Percentiles rank a stretch among this genome's conserved stretches.
These are phyloP conservation scores for Papilio aristodemus DNA, from an alignment of 1,140 invertebrate species.

Conservation along the genomic window DNA sequence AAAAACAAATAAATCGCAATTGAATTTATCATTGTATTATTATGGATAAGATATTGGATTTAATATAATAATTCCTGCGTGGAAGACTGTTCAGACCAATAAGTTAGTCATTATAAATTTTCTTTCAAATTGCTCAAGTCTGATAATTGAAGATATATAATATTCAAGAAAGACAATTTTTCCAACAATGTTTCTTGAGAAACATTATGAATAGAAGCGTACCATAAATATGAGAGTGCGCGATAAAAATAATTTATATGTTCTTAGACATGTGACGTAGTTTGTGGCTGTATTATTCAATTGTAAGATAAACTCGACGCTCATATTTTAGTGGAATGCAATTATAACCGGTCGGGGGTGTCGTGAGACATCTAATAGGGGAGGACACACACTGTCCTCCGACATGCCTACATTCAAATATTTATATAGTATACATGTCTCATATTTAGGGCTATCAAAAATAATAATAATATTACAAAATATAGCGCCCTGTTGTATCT, in stretches of 20 bases:
- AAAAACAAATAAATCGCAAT: too few relatives aligned
- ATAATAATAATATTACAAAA: background rate
- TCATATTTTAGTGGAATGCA: slow-evolving; percentile 76
- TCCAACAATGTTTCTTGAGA: slow-evolving; percentile 1
- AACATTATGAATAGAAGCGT: slow-evolving; percentile 3
- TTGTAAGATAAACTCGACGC: slow-evolving; percentile 57
- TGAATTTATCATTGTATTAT: too few relatives aligned
- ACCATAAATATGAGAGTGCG: slow-evolving; percentile 23
- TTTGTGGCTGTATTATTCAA: slow-evolving; percentile 33
- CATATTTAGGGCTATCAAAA: slow-evolving; percentile 46
- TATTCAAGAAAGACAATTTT: slow-evolving; percentile 1
- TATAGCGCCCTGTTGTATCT: too few relatives aligned
- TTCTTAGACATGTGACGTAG: slow-evolving; percentile 27
- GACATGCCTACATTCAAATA: slow-evolving; percentile 60
- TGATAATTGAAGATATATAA: too few relatives aligned
- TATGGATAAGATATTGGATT: too few relatives aligned
- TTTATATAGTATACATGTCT: slow-evolving; percentile 49
- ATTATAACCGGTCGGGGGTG: slow-evolving; percentile 67
- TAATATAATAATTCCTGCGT: too few relatives aligned
- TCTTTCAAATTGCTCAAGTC: background rate
- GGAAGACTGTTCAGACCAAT: background rate
- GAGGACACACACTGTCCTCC: slow-evolving; percentile 47
- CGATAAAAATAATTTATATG: slow-evolving; percentile 32
- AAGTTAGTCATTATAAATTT: background rate
- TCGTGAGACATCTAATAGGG: slow-evolving; percentile 49